Evolutionary conservation across 53 echinoderm and acorn worm genomes (phyloP).

Genomic region (Stichopus horrens): DNA sequence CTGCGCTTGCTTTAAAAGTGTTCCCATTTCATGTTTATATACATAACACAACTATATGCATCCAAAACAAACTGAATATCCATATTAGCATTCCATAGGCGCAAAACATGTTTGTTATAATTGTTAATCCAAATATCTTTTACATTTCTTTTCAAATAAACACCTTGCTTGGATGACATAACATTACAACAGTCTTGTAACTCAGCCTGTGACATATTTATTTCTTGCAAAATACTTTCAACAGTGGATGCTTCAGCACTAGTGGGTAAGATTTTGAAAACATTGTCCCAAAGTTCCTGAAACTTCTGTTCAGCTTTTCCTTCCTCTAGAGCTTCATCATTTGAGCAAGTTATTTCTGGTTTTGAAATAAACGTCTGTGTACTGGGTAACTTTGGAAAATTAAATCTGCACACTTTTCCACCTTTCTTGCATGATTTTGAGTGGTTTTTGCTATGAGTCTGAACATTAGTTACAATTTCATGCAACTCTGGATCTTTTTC

Average conservation of each 20-base stretch:
- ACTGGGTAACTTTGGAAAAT: constrained; percentile 79
- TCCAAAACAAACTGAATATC: constrained; percentile 53
- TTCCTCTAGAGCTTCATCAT: background rate
- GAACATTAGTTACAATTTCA: constrained; percentile 39
- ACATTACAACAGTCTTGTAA: background rate
- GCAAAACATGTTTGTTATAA: constrained; percentile 23
- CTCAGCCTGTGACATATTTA: background rate
- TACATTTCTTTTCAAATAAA: constrained; percentile 12
- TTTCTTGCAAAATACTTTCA: background rate
- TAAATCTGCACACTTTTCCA: constrained; percentile 68
- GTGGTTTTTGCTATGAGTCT: constrained; percentile 65
- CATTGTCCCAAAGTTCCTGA: background rate
- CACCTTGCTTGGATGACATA: background rate
- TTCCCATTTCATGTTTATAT: constrained; percentile 78
- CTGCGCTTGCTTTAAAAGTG: constrained; percentile 53
- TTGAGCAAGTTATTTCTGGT: background rate
- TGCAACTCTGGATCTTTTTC: background rate
- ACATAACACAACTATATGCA: constrained; percentile 55
- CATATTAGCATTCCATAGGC: constrained; percentile 51
- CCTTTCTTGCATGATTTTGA: constrained; percentile 63
- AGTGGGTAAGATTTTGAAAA: background rate
- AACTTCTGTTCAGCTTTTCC: constrained; percentile 3
- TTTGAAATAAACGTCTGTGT: constrained; percentile 52
- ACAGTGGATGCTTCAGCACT: background rate
- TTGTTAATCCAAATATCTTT: constrained; percentile 38